Conservation (phyloP, 2,797 vertebrate species). For the Etheostoma nigrum region DNA sequence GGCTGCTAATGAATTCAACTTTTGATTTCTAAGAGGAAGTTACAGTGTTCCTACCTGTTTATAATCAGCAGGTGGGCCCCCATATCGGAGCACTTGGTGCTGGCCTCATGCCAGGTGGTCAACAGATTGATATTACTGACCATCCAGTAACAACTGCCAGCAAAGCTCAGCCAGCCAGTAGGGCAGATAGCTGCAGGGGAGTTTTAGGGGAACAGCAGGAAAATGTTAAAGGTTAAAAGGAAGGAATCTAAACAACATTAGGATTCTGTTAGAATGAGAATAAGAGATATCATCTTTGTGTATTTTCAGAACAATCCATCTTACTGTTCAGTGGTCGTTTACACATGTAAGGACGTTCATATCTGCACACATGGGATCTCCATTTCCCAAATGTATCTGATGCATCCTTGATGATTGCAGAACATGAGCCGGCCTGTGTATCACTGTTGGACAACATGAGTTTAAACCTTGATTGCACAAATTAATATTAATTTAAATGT, state of each 20-base stretch:
- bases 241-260: neutral
- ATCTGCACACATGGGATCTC: constrained; percentile 79
- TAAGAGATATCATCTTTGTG: neutral
- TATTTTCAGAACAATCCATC: constrained; percentile 13
- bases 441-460: constrained; percentile 68
- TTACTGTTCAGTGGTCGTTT: constrained; percentile 85
- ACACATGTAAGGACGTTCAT: constrained; percentile 86
- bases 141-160: constrained; percentile 85
- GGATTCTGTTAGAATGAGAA: neutral
- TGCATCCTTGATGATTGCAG: constrained; percentile 74
- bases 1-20: neutral
- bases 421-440: constrained; percentile 72
- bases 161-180: constrained; percentile 83
- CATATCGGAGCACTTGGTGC: constrained; percentile 67
- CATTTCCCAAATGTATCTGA: constrained; percentile 77
- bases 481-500: neutral
- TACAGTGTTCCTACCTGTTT: constrained; percentile 73
- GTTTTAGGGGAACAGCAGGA: neutral
- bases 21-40: neutral
- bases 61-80: constrained; percentile 81
- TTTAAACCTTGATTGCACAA: neutral
- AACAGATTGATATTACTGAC: constrained; percentile 82
- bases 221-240: neutral
- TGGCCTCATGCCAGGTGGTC: constrained; percentile 85
- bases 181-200: constrained; percentile 81